Evolutionary conservation across 2,113 vertebrate genomes (phyloP).

Genomic region (Poecile atricapillus): DNA sequence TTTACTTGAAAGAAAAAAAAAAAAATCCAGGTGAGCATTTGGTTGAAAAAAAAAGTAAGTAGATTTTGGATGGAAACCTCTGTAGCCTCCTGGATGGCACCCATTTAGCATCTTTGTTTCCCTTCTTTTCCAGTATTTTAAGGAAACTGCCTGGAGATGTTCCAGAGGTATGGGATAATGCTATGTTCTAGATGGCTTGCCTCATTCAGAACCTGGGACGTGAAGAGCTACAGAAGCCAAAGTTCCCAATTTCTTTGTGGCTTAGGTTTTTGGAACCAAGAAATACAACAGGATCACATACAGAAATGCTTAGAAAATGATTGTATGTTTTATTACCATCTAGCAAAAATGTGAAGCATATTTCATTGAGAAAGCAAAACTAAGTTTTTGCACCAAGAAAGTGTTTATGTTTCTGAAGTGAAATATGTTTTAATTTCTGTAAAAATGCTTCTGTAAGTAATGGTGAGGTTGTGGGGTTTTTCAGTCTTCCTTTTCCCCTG

Average conservation of each 20-base stretch:
- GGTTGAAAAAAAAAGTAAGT: neutral
- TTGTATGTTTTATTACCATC: neutral
- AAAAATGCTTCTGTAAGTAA: neutral
- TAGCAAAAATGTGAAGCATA: neutral
- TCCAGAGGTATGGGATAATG: neutral
- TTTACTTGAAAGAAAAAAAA: neutral
- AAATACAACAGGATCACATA: neutral
- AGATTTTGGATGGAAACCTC: neutral
- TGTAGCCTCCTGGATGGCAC: neutral
- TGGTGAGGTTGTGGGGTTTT: neutral
- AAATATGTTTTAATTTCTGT: neutral
- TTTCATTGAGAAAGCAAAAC: neutral
- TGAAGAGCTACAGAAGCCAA: neutral
- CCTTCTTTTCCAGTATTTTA: neutral
- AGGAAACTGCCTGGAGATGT: neutral
- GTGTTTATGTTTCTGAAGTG: neutral
- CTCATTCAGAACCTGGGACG: neutral
- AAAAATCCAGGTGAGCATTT: neutral
- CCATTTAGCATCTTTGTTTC: neutral
- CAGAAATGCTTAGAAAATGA: neutral
- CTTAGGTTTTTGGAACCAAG: neutral
- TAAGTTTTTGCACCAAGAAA: neutral
- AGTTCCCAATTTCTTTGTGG: neutral
- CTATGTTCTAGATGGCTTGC: neutral
- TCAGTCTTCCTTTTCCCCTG: neutral